Conservation (phyloP, 1,140 invertebrate genomes). For the Hyles euphorbiae region DNA sequence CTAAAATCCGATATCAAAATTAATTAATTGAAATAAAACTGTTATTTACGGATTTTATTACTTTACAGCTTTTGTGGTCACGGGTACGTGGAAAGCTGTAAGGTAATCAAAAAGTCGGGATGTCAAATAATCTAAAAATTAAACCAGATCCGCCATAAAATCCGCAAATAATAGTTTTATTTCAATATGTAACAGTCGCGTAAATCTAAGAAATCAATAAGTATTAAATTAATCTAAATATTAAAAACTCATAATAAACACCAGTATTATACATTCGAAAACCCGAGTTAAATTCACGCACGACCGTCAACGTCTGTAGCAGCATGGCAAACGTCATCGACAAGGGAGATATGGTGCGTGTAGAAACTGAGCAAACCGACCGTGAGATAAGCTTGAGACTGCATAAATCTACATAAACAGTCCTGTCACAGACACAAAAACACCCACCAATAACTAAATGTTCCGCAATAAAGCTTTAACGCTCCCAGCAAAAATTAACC, state of each 20-base stretch:
- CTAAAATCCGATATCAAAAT: too few relatives aligned
- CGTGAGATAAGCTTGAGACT: constrained; percentile 52
- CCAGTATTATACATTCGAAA: neutral
- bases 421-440: constrained; percentile 5
- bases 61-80: too few relatives aligned
- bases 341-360: constrained; percentile 46
- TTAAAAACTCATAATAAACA: neutral
- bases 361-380: constrained; percentile 45
- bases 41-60: too few relatives aligned
- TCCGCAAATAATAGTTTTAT: too few relatives aligned
- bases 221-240: too few relatives aligned
- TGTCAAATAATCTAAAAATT: too few relatives aligned
- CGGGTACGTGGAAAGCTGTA: too few relatives aligned
- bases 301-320: neutral
- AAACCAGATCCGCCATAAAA: too few relatives aligned
- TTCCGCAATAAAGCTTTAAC: constrained; percentile 32
- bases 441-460: constrained; percentile 33
- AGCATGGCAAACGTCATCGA: constrained; percentile 24
- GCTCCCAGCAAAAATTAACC: constrained; percentile 45
- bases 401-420: constrained; percentile 47
- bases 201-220: too few relatives aligned
- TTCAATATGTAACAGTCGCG: too few relatives aligned
- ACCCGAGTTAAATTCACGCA: neutral
- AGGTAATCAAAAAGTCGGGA: too few relatives aligned
- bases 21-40: too few relatives aligned